Evolutionary conservation across 2,888 invertebrate species (phyloP).

Genomic region (Merodon equestris): DNA sequence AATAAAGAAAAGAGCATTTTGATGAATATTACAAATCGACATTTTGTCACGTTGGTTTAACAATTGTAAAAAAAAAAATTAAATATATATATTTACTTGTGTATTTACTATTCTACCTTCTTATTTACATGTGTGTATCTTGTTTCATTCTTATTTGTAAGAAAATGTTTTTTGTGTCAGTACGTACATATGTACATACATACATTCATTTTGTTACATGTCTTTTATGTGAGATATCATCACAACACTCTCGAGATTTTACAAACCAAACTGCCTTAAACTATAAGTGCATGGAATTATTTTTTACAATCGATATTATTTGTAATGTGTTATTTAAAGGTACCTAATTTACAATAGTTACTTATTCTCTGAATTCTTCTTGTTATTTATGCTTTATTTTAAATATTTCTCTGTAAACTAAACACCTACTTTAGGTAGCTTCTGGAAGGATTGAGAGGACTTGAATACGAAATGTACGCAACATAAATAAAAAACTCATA

Average conservation of each 20-base stretch:
- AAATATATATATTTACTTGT: too few species aligned
- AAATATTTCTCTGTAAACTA: constrained; percentile 32
- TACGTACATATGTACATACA: too few species aligned
- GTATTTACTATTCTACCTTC: too few species aligned
- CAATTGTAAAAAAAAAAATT: too few species aligned
- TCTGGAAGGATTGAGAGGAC: constrained; percentile 59
- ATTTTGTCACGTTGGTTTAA: too few species aligned
- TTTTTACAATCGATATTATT: constrained; percentile 63
- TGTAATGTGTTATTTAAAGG: constrained; percentile 72
- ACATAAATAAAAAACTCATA: constrained; percentile 34
- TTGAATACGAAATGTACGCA: too few species aligned
- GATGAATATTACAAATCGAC: too few species aligned
- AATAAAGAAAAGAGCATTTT: too few species aligned
- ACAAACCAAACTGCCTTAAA: constrained; percentile 66
- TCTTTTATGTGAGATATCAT: constrained; percentile 71
- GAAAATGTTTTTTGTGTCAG: too few species aligned
- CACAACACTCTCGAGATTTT: constrained; percentile 79
- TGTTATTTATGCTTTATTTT: constrained; percentile 26
- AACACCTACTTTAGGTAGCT: constrained; percentile 17
- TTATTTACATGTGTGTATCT: too few species aligned
- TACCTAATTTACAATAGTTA: constrained; percentile 78
- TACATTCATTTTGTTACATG: not conserved
- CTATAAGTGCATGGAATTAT: constrained; percentile 64
- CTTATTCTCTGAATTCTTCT: constrained; percentile 41
- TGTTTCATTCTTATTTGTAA: too few species aligned